A percentile compares a stretch with the other conserved stretches of the same genome.
phyloP scores from a whole-genome alignment of 2,113 vertebrate genomes.

The Rhabdornis inornatus region DNA sequence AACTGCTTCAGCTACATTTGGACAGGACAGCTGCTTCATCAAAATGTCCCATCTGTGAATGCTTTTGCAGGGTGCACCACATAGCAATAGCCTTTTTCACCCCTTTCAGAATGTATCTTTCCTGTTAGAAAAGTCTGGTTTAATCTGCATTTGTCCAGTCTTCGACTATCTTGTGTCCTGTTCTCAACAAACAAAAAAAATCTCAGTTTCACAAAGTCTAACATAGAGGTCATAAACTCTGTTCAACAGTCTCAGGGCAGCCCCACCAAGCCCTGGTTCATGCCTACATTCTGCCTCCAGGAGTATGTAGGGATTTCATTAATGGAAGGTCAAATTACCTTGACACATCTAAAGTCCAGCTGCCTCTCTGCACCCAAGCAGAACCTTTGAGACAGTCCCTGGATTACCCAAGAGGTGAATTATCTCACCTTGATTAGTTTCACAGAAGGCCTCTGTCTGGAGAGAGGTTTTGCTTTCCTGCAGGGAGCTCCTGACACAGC shows the following conservation, averaged over 20 bases:
- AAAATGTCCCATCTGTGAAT: slow-evolving; percentile 50
- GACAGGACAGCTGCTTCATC: slow-evolving; percentile 36
- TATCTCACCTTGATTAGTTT: not conserved
- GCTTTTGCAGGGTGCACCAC: not conserved
- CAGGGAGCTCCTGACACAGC: not conserved
- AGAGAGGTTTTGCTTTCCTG: not conserved
- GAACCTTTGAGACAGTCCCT: not conserved
- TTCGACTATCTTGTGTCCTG: not conserved
- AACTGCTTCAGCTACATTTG: slow-evolving; percentile 34
- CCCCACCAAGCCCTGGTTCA: not conserved
- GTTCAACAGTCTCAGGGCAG: not conserved
- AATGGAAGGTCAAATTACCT: not conserved
- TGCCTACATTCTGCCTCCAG: not conserved
- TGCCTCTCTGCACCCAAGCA: not conserved
- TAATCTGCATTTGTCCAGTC: not conserved
- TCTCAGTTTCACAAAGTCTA: not conserved
- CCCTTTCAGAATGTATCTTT: not conserved
- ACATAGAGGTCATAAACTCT: not conserved
- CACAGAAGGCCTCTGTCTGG: not conserved
- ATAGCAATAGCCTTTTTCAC: not conserved
- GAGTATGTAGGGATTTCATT: not conserved
- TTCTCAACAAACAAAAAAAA: not conserved
- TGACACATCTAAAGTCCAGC: not conserved
- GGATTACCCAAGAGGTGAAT: not conserved
- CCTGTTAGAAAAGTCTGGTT: not conserved